Evolutionary conservation across 2,113 vertebrate genomes (phyloP).

Genomic region (Burhinus bistriatus): DNA sequence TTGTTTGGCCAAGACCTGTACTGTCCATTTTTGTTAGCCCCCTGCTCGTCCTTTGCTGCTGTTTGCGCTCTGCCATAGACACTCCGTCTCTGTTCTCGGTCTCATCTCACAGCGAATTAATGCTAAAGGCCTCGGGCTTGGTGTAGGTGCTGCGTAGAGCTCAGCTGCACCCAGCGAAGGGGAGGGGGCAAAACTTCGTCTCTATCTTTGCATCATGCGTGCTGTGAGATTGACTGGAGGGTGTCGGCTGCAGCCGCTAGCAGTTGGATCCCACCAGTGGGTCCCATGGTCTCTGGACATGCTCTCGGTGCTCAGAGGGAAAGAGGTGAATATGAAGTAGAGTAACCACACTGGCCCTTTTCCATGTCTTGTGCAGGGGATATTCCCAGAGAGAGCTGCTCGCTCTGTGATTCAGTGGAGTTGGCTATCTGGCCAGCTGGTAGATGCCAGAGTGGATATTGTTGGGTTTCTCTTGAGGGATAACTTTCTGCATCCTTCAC

Average conservation of each 20-base stretch:
- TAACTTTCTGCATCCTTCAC: neutral
- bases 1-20: neutral
- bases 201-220: neutral
- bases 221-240: neutral
- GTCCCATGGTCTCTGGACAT: neutral
- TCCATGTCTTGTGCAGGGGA: neutral
- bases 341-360: neutral
- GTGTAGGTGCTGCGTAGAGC: neutral
- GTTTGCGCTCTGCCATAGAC: accelerated
- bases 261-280: accelerated
- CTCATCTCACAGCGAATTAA: too few species aligned
- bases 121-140: neutral
- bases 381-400: neutral
- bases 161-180: neutral
- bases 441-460: neutral
- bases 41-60: neutral
- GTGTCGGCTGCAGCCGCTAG: accelerated
- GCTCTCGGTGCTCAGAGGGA: neutral
- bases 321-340: neutral
- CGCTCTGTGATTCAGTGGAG: neutral
- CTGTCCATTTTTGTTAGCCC: neutral
- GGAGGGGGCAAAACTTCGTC: neutral
- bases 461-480: neutral
- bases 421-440: neutral
- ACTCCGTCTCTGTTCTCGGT: neutral